A percentile compares a stretch with the other conserved stretches of the same genome.
These are phyloP conservation scores for Dicrostonyx torquatus DNA, from an alignment of 2,797 vertebrate species.

Conservation along the genomic window DNA sequence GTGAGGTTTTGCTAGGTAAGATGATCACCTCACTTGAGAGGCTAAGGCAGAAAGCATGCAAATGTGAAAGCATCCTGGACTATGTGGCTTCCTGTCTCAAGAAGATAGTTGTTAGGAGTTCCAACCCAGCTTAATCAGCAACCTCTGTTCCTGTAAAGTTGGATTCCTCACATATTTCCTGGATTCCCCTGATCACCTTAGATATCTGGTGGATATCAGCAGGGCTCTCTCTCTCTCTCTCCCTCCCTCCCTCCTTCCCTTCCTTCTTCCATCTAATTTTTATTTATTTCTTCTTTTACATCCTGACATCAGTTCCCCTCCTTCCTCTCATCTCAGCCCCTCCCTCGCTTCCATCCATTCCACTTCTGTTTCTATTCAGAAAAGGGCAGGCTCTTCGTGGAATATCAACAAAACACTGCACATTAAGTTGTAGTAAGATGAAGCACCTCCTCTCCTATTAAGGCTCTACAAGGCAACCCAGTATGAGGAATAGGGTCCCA, in stretches of 20 bases:
- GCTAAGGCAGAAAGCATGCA: no score
- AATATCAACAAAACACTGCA: background rate
- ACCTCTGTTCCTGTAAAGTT: background rate
- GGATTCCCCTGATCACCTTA: background rate
- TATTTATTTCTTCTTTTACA: background rate
- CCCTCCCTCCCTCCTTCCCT: no score
- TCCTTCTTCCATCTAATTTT: background rate
- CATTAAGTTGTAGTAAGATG: background rate
- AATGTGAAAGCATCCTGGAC: no score
- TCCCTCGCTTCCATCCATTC: background rate
- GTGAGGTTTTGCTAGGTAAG: background rate
- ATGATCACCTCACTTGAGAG: no score
- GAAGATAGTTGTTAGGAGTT: no score
- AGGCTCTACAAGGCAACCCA: background rate
- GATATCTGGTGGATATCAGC: background rate
- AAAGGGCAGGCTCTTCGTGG: background rate
- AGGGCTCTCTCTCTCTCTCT: background rate
- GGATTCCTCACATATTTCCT: background rate
- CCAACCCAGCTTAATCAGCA: no score
- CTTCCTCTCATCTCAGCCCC: background rate
- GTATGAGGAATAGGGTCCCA: background rate
- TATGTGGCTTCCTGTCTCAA: background rate
- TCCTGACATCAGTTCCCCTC: background rate
- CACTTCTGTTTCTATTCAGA: background rate
- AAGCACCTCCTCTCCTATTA: background rate